Evolutionary conservation across 2,888 invertebrate species (phyloP), one percentile per base, ranked within the genome.

Genomic region (Amitus sp.): DNA sequence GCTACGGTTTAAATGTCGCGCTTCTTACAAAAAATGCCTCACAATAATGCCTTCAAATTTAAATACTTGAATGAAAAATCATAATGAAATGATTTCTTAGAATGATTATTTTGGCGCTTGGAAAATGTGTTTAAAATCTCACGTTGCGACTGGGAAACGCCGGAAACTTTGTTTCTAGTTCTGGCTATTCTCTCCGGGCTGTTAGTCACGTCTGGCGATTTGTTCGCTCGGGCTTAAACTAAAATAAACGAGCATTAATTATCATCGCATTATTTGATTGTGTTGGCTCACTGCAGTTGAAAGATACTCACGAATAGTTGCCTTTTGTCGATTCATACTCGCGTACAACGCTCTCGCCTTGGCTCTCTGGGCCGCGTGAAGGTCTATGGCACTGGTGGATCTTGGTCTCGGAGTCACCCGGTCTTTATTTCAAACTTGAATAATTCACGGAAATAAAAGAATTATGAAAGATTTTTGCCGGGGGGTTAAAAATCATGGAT

Each of bases 121-220:
- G n/a, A n/a, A n/a, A 3, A 23, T 5, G 23, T 7, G 23, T 5
- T 3, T 3, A 23, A 30, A 23, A 63, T 87, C 91, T 89, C 84
- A 95, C 95, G 96, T 85, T 96, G 96, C 39, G 96, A 96, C 77
- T 94, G 94, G 1, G 95, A 95, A 9, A 94, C 91, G 12, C 94
- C 91, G 1, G 92, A 87, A 17, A 91, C 87, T 69, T 85, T 87
- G 78, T 79, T 90, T 69, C 86, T 89, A 72, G 84, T 89, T 83
- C 78, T 85, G 69, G 80, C 86, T 73, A 73, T 77, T 76, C 82
- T 87, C 80, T 88, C 93, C 73, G 83, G 90, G 62, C 91, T 85
- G 79, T 88, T 77, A 82, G 88, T 61, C 75, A 86, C 66, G 57
- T 86, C 86, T 0, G 88, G 86, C 0, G 88, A 84, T 69, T 90